Evolutionary conservation across 2,797 vertebrate genomes (phyloP), one percentile per base, ranked within the genome.

Genomic region (Australoheros facetus): DNA sequence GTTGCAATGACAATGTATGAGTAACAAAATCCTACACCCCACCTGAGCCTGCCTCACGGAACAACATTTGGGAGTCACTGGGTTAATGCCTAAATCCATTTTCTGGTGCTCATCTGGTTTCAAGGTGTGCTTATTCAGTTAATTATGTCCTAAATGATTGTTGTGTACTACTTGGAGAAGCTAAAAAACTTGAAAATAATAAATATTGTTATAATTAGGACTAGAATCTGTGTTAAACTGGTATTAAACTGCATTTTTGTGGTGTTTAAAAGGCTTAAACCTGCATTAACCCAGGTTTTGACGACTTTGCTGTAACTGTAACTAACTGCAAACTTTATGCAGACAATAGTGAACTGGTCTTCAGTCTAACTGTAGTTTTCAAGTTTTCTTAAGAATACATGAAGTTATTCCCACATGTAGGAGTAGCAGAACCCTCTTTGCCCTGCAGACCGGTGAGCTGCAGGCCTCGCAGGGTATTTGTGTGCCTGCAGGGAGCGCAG

Each of bases 401-500:
- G 1, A 39, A 39, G 37, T 39, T 39, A 39, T 39, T 39, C 37
- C 8, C 37, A 39, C 37, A 39, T 39, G 37, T 39, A 11, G 37
- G 37, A 11, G 3, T 39, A 39, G 11, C 37, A 39, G 37, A 39
- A 39, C 37, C 11, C 11, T 12, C 11, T 7, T 42, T 42, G 39
- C 13, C 11, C 39, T 12, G 39, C 4, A 13, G 11, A 42, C 39
- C 2, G 11, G 37, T 39, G 5, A 77, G 45, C 6, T 75, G 14
- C 70, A 95, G 95, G 23, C 92, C 56, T 89, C 91, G 74, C 60
- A 94, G 78, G 89, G 87, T 30, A 30, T 4, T 30, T 30, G 28
- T 1, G 91, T 89, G 74, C 83, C 89, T 58, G 90, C 87, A 21
- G 92, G 92, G 53, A 86, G 71, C 37, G 93, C 87, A 8, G 8